These are phyloP conservation scores for Cephalopterus ornatus DNA, from an alignment of 2,113 vertebrate genomes.

Conservation along the genomic window DNA sequence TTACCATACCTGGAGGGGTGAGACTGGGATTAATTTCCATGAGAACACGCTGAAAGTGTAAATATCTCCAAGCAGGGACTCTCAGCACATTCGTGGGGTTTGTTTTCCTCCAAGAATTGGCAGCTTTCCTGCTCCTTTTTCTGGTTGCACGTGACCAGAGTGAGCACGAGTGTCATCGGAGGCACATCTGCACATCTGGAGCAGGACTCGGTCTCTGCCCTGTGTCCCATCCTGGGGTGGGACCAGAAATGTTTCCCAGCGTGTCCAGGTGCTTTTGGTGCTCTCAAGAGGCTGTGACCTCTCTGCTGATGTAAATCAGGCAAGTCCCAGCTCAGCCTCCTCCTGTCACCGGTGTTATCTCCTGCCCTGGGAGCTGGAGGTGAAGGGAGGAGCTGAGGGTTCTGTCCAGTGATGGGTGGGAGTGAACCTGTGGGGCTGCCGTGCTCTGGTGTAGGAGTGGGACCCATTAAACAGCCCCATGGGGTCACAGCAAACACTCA, in stretches of 20 bases:
- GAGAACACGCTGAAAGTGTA: background rate
- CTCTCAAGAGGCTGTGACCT: background rate
- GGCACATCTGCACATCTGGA: background rate
- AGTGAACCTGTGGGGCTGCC: background rate
- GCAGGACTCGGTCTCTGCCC: background rate
- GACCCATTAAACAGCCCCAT: background rate
- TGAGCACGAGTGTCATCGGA: background rate
- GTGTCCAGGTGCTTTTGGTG: background rate
- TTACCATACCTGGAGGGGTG: conserved; percentile 22
- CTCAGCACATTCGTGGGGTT: background rate
- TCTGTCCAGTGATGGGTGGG: too few relatives aligned
- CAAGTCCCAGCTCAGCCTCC: background rate
- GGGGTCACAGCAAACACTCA: background rate
- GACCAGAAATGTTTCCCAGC: background rate
- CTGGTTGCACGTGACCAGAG: background rate
- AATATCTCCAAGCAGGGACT: background rate
- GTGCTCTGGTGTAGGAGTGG: background rate
- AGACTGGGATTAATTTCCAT: conserved; percentile 35
- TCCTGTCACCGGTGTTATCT: background rate
- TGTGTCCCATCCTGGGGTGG: fast-evolving
- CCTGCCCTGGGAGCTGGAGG: background rate
- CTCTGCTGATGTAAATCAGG: background rate
- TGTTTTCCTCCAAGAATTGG: background rate
- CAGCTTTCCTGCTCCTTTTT: background rate
- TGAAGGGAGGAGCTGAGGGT: background rate